phyloP scores from a whole-genome alignment of 1,140 invertebrate genomes.

The Bombus affinis region DNA sequence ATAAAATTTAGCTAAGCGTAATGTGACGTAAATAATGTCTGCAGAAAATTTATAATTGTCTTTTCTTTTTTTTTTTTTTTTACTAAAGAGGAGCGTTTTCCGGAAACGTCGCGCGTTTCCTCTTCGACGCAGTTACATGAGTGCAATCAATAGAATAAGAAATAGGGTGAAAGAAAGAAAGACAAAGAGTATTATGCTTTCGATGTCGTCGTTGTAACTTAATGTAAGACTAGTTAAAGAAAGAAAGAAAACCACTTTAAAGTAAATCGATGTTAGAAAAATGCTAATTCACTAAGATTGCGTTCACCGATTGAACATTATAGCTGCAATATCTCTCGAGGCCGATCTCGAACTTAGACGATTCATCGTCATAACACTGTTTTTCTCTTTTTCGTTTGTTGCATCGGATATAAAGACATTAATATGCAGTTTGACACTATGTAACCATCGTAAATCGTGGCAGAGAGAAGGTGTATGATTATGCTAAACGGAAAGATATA shows the following conservation, averaged over 20 bases:
- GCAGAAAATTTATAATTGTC: neutral
- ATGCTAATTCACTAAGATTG: neutral
- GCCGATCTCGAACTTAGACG: conserved; percentile 18
- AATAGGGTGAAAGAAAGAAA: neutral
- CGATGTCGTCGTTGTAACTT: conserved; percentile 31
- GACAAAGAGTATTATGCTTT: conserved; percentile 24
- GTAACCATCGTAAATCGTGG: neutral
- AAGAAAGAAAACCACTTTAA: neutral
- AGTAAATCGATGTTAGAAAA: conserved; percentile 6
- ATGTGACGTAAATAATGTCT: neutral
- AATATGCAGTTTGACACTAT: conserved; percentile 23
- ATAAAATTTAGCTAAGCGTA: neutral
- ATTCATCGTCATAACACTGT: neutral
- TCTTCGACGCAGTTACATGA: neutral
- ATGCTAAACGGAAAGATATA: conserved; percentile 1
- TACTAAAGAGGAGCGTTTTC: neutral
- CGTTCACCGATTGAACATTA: neutral
- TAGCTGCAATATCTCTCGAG: conserved; percentile 10
- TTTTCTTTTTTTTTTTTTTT: no score
- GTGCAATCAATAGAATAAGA: neutral
- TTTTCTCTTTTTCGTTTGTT: neutral
- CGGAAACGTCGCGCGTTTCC: neutral
- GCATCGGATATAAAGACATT: neutral
- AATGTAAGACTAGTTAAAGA: conserved; percentile 11
- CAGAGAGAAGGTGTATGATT: neutral